Percentiles rank a stretch among this genome's conserved stretches.
Conservation (phyloP, 2,113 vertebrate species). For the Oplegnathus fasciatus region DNA sequence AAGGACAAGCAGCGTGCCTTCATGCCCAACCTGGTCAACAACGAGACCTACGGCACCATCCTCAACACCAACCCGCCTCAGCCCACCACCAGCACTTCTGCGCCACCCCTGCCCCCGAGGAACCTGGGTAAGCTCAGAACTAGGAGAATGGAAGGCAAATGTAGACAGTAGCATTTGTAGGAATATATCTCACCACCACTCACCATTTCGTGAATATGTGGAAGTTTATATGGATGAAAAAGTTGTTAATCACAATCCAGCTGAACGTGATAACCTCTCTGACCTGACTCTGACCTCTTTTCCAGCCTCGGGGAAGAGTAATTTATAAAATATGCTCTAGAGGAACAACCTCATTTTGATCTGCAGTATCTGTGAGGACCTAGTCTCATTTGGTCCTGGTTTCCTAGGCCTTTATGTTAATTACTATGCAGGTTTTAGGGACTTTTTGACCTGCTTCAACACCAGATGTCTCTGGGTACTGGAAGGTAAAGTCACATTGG, state of each 20-base stretch:
- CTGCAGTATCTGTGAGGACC: neutral
- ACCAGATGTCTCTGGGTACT: constrained; percentile 11
- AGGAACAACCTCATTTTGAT: neutral
- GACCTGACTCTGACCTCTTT: constrained; percentile 12
- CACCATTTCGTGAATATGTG: neutral
- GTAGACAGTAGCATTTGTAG: neutral
- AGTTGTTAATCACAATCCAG: neutral
- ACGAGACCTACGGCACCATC: constrained; percentile 96
- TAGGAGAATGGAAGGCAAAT: neutral
- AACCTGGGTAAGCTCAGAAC: constrained; percentile 86
- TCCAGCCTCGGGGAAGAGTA: neutral
- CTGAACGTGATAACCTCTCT: constrained; percentile 24
- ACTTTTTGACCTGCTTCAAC: constrained; percentile 31
- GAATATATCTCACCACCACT: neutral
- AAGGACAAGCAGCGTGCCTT: constrained; percentile 94
- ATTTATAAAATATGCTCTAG: constrained; percentile 1
- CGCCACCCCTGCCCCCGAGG: constrained; percentile 94
- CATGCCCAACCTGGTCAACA: constrained; percentile 93
- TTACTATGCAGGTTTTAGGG: constrained; percentile 12
- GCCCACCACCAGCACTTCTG: constrained; percentile 82
- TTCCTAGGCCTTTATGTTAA: constrained; percentile 17
- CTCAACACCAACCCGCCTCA: constrained; percentile 86
- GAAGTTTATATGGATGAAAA: constrained; percentile 12
- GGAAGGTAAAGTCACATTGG: constrained; percentile 15
- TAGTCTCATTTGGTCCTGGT: neutral